Evolutionary conservation across 2,113 vertebrate species (phyloP).

Genomic region (Heptranchias perlo): DNA sequence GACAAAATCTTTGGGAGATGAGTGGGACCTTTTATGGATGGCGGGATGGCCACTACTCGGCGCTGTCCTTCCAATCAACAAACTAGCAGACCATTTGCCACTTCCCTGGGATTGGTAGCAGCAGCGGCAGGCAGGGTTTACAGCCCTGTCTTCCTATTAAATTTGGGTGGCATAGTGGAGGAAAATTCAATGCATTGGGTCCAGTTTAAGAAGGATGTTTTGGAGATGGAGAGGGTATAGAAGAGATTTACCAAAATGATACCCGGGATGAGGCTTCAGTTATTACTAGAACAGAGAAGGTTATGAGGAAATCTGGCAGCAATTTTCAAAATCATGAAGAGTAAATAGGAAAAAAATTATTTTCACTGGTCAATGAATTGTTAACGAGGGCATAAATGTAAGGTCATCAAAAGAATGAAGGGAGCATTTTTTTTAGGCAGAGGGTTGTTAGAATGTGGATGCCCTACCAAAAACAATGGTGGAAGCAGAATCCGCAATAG

Average conservation of each 20-base stretch:
- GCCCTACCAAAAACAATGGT: background rate
- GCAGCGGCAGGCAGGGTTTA: background rate
- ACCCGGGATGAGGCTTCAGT: too few relatives aligned
- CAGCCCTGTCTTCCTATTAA: background rate
- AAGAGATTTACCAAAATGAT: too few relatives aligned
- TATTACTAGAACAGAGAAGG: background rate
- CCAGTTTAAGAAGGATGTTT: too few relatives aligned
- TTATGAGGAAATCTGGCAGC: background rate
- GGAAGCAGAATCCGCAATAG: background rate
- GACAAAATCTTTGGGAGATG: too few relatives aligned
- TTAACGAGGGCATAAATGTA: background rate
- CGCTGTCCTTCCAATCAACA: too few relatives aligned
- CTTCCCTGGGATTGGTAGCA: too few relatives aligned
- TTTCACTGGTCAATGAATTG: background rate
- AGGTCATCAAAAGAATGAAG: background rate
- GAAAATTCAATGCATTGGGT: background rate
- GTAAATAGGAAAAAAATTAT: background rate
- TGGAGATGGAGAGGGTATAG: too few relatives aligned
- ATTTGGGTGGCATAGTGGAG: background rate
- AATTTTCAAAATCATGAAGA: background rate
- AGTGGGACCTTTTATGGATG: too few relatives aligned
- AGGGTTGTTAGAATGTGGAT: background rate
- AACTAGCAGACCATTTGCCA: too few relatives aligned
- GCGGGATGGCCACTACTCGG: too few relatives aligned
- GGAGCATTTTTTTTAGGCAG: background rate